These are phyloP conservation scores for Cataglyphis cursor DNA, from an alignment of 2,888 invertebrate genomes.

Conservation along the genomic window DNA sequence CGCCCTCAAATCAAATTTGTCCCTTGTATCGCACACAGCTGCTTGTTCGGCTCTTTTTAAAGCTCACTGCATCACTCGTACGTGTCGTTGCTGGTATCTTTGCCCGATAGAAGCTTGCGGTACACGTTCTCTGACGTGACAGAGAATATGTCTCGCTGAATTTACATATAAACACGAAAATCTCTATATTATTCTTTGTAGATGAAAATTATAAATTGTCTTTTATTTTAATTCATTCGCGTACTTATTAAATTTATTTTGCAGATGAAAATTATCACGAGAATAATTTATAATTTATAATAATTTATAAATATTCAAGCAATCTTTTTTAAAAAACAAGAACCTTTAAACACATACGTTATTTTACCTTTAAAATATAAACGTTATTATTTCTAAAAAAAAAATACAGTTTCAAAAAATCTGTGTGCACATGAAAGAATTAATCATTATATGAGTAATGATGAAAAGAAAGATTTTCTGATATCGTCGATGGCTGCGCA, in stretches of 20 bases:
- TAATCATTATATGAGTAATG: slow-evolving; percentile 4
- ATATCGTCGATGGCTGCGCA: not conserved
- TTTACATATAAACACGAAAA: slow-evolving; percentile 8
- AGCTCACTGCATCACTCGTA: slow-evolving; percentile 1
- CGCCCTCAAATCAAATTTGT: slow-evolving; percentile 1
- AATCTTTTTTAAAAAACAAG: not conserved
- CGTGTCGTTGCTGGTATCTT: not conserved
- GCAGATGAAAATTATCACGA: too few species aligned
- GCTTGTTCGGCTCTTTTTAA: slow-evolving; percentile 13
- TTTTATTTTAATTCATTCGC: not conserved
- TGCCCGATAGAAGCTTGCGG: slow-evolving; percentile 4
- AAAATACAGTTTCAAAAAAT: not conserved
- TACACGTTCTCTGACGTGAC: not conserved
- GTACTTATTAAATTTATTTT: not conserved
- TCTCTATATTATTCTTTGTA: not conserved
- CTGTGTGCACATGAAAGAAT: not conserved
- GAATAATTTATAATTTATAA: too few species aligned
- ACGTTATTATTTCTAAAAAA: not conserved
- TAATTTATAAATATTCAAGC: not conserved
- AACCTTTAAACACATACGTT: not conserved
- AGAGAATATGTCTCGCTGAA: not conserved
- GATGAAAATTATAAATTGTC: not conserved
- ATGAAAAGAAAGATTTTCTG: slow-evolving; percentile 8
- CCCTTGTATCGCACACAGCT: slow-evolving; percentile 1
- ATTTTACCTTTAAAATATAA: not conserved